These are phyloP conservation scores for Tapirus terrestris DNA, from an alignment of 2,113 vertebrate species.

Conservation along the genomic window DNA sequence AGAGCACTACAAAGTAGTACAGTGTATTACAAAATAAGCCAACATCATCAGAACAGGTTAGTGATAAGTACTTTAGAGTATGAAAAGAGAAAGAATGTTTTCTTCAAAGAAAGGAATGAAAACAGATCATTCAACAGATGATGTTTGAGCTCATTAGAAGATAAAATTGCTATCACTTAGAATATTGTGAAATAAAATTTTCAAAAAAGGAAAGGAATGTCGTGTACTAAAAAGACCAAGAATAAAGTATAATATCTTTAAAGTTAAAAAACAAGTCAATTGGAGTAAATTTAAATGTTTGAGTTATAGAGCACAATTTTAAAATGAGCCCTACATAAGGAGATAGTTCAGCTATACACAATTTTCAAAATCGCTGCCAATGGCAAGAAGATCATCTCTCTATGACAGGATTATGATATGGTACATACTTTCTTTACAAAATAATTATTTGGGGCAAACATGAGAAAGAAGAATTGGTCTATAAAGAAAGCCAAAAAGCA, in stretches of 20 bases:
- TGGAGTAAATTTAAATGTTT: neutral
- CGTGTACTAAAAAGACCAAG: neutral
- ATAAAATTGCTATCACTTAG: neutral
- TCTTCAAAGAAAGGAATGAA: neutral
- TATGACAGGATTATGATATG: neutral
- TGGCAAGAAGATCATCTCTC: neutral
- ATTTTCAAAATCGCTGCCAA: neutral
- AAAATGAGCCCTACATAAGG: neutral
- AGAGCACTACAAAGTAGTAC: neutral
- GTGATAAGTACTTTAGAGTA: neutral
- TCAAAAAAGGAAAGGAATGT: neutral
- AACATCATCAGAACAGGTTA: neutral
- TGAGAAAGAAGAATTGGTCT: neutral
- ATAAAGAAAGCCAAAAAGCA: neutral
- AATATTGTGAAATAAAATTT: neutral
- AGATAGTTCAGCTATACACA: neutral
- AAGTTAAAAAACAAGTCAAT: neutral
- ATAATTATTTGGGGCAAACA: neutral
- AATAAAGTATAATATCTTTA: neutral
- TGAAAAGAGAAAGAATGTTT: neutral
- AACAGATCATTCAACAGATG: neutral
- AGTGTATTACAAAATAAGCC: neutral
- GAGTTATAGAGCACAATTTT: neutral
- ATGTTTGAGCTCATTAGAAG: neutral
- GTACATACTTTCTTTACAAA: neutral